Percentiles rank a stretch among this genome's conserved stretches.
These are phyloP conservation scores for Antheraea pernyi DNA, from an alignment of 1,140 invertebrate species.

Conservation along the genomic window DNA sequence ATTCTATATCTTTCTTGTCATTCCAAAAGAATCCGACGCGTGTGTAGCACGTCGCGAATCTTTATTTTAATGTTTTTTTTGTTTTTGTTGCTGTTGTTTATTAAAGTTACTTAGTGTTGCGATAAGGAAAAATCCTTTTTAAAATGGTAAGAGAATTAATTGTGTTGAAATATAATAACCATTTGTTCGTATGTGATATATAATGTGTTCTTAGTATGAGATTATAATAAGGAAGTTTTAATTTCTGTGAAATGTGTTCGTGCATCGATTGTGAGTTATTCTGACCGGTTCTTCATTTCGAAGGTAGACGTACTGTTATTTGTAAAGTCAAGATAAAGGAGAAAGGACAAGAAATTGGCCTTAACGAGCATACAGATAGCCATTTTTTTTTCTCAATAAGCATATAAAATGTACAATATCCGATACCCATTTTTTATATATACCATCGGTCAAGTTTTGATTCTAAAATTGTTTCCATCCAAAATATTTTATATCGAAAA, in stretches of 20 bases:
- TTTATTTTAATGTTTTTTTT: neutral
- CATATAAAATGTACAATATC: too few species aligned
- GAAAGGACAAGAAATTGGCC: too few species aligned
- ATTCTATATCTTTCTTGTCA: slow-evolving; percentile 42
- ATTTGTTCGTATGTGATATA: neutral
- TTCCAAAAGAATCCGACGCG: slow-evolving; percentile 37
- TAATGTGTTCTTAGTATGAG: slow-evolving; percentile 4
- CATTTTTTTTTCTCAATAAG: too few species aligned
- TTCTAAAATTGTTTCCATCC: too few species aligned
- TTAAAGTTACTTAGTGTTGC: neutral
- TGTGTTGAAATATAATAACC: neutral
- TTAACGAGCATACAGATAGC: too few species aligned
- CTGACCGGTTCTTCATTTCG: neutral
- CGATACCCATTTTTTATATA: too few species aligned
- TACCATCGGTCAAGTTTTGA: too few species aligned
- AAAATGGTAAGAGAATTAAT: neutral
- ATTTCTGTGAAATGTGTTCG: slow-evolving; percentile 9
- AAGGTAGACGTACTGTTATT: neutral
- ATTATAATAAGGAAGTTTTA: slow-evolving; percentile 7
- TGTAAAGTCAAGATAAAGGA: too few species aligned
- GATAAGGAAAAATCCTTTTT: neutral
- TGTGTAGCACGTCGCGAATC: slow-evolving; percentile 27
- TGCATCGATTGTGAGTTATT: neutral
- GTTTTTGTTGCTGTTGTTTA: neutral
- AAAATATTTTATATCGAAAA: too few species aligned